A percentile compares a stretch with the other conserved stretches of the same genome.
These are phyloP conservation scores for Platalea minor DNA, from an alignment of 2,797 vertebrate genomes.

Conservation along the genomic window DNA sequence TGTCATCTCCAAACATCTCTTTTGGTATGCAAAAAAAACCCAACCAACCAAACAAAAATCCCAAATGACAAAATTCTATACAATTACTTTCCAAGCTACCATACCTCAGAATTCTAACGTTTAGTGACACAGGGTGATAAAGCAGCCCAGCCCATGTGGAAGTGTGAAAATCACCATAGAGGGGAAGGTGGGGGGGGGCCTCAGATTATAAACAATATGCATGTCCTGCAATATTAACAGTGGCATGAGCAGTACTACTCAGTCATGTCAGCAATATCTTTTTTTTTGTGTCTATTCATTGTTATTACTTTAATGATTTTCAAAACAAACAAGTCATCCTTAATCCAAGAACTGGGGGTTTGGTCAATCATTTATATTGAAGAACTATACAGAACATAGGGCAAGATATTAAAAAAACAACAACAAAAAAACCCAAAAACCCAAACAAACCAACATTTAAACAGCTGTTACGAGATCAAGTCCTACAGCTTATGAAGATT, in stretches of 20 bases:
- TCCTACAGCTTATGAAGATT: background rate
- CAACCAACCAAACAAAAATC: background rate
- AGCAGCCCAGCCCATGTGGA: background rate
- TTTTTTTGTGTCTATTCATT: background rate
- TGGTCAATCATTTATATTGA: background rate
- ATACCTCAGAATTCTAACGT: accelerated
- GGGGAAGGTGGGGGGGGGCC: background rate
- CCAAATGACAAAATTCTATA: background rate
- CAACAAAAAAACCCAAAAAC: background rate
- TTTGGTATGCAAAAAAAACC: background rate
- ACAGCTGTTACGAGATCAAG: background rate
- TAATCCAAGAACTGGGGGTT: background rate
- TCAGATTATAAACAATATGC: background rate
- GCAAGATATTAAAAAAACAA: background rate
- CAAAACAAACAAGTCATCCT: background rate
- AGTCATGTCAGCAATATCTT: background rate
- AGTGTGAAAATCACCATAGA: background rate
- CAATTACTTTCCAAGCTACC: background rate
- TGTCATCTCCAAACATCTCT: background rate
- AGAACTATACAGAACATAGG: background rate
- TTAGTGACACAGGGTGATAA: background rate
- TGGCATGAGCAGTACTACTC: background rate
- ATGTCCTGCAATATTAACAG: background rate
- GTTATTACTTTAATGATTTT: background rate
- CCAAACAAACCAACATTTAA: background rate